Evolutionary conservation across 2,797 vertebrate genomes (phyloP), one percentile per base, ranked within the genome.

Genomic region (Arremon aurantiirostris): DNA sequence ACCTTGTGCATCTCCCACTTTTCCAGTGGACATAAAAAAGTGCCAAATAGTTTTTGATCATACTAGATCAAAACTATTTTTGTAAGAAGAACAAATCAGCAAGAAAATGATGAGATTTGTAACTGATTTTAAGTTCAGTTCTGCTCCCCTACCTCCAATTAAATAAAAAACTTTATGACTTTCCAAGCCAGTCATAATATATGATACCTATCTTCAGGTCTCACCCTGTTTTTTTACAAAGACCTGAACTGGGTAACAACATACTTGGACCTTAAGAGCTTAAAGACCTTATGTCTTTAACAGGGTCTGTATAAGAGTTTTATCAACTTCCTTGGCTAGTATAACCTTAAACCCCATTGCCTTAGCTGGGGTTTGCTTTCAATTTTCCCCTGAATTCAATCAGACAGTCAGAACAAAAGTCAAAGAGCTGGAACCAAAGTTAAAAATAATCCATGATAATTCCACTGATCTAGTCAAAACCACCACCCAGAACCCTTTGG

Each of bases 381-480:
- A 72, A 65, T 88, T 88, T 81, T 91, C 47, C 53, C 35, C 72
- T 57, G 0, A 72, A 34, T 76, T 91, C 76, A 91, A 61, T 71
- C 39, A 88, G 22, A 2, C 2, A 73, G 23, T 49, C 56, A 64
- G 77, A 95, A 73, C 42, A 37, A 94, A 91, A 28, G 27, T 80
- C 41, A 59, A 63, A 79, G n/a, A 81, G 16, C 15, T 50, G 26
- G 24, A 90, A 84, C 8, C 20, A 78, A 92, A 78, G 76, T 66
- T 92, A 65, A 94, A 95, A 93, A 90, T 90, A 95, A 92, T 93
- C 35, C n/a, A 34, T 52, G 55, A 70, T 69, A 79, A 91, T 91
- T 92, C 46, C 24, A 60, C 35, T 87, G 52, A 72, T 96, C 75
- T 89, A 87, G 69, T 69, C 64, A 82, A 89, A 94, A 70, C 73